These are phyloP conservation scores for Strix uralensis DNA, from an alignment of 2,113 vertebrate genomes.

Conservation along the genomic window DNA sequence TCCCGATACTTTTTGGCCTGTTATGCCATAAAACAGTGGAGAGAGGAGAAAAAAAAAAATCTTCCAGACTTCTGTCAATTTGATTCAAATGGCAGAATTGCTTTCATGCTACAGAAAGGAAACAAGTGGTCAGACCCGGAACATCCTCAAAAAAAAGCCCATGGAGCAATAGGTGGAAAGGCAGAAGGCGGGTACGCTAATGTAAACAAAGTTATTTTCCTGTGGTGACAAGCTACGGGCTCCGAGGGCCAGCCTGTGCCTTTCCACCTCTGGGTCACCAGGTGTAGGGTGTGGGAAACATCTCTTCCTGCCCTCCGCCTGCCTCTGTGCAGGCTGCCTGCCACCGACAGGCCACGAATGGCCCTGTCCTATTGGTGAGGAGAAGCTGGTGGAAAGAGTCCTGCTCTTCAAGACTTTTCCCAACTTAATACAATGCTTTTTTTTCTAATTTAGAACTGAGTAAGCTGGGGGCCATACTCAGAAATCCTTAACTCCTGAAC, in stretches of 20 bases:
- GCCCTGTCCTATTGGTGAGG: background rate
- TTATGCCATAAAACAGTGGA: background rate
- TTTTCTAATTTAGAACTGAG: background rate
- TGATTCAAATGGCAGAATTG: background rate
- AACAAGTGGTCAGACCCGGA: background rate
- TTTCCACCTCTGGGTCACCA: background rate
- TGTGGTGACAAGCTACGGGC: background rate
- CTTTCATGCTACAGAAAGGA: background rate
- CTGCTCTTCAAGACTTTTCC: background rate
- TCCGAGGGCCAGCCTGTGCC: background rate
- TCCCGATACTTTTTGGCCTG: background rate
- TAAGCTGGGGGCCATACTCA: background rate
- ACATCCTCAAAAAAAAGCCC: background rate
- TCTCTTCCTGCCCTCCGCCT: background rate
- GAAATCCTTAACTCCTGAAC: background rate
- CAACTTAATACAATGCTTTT: background rate
- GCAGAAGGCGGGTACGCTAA: background rate
- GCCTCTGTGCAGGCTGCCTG: background rate
- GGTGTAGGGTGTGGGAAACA: background rate
- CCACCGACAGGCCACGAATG: accelerated
- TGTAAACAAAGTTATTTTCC: background rate
- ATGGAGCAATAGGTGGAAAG: background rate
- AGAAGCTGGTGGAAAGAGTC: background rate
- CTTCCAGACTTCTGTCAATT: background rate
- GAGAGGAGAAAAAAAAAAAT: background rate